Percentiles rank a stretch among this genome's conserved stretches.
These are phyloP conservation scores for Dryoscopus gambensis DNA, from an alignment of 2,113 vertebrate genomes.

Conservation along the genomic window DNA sequence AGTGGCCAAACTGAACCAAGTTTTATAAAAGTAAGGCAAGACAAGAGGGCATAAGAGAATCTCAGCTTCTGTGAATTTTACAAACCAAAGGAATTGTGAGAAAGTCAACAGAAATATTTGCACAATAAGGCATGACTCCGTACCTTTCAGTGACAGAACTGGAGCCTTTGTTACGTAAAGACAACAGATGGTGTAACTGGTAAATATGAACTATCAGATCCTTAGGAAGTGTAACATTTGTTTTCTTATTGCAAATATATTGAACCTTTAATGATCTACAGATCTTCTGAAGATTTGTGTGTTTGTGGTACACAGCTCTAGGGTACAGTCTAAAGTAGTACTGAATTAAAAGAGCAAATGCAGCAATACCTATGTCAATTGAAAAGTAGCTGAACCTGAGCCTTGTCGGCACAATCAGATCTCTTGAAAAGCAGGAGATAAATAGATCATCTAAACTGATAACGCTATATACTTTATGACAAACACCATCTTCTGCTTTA, in stretches of 20 bases:
- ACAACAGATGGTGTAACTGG: not conserved
- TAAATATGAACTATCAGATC: not conserved
- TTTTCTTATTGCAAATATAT: not conserved
- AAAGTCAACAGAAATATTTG: not conserved
- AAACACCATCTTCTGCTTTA: not conserved
- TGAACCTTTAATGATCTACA: not conserved
- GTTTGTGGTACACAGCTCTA: not conserved
- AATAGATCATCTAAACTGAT: not conserved
- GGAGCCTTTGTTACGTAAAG: not conserved
- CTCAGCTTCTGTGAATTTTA: not conserved
- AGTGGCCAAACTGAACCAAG: not conserved
- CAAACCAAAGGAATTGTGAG: not conserved
- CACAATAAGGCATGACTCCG: not conserved
- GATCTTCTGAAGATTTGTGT: not conserved
- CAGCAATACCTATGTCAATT: not conserved
- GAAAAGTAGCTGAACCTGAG: not conserved
- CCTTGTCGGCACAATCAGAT: not conserved
- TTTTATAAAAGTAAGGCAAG: not conserved
- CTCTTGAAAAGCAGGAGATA: not conserved
- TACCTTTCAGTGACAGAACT: not conserved
- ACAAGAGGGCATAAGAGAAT: not conserved
- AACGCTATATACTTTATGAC: not conserved
- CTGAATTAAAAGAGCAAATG: not conserved
- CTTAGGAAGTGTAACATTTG: not conserved
- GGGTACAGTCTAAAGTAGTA: not conserved